A percentile compares a stretch with the other conserved stretches of the same genome.
Evolutionary conservation across 2,113 vertebrate species (phyloP).

Genomic region (Crotalus viridis): DNA sequence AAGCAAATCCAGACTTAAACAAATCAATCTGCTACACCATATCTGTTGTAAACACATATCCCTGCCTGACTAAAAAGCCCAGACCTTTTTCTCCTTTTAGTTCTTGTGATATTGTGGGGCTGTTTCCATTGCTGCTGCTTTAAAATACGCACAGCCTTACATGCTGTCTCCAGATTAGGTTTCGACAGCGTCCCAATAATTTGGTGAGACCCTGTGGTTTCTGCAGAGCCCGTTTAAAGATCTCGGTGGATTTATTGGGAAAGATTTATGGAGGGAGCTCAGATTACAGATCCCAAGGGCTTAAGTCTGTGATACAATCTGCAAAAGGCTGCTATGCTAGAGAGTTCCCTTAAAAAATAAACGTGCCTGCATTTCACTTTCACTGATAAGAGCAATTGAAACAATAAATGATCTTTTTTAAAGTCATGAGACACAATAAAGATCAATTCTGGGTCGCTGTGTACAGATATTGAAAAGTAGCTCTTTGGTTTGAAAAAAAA

Average conservation of each 20-base stretch:
- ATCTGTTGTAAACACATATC: not conserved
- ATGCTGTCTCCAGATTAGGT: not conserved
- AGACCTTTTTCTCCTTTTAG: not conserved
- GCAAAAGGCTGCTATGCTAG: conserved; percentile 13
- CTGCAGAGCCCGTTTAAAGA: conserved; percentile 13
- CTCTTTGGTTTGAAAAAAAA: not conserved
- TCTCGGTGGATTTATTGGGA: not conserved
- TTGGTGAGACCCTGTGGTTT: not conserved
- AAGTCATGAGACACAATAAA: conserved; percentile 5
- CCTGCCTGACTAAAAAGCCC: not conserved
- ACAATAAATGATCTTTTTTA: not conserved
- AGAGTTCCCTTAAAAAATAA: conserved; percentile 22
- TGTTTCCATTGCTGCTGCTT: not conserved
- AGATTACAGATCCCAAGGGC: conserved; percentile 4
- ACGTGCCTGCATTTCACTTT: conserved; percentile 14
- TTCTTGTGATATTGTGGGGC: not conserved
- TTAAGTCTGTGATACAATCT: conserved; percentile 23
- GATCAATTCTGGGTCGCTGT: not conserved
- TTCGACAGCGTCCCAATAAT: not conserved
- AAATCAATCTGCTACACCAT: not conserved
- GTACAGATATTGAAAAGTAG: not conserved
- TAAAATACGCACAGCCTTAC: not conserved
- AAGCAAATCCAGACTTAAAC: not conserved
- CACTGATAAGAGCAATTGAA: not conserved
- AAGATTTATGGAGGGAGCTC: conserved; percentile 4